Percentiles rank a stretch among this genome's conserved stretches.
Conservation (phyloP, 2,113 vertebrate species). For the Archocentrus centrarchus region DNA sequence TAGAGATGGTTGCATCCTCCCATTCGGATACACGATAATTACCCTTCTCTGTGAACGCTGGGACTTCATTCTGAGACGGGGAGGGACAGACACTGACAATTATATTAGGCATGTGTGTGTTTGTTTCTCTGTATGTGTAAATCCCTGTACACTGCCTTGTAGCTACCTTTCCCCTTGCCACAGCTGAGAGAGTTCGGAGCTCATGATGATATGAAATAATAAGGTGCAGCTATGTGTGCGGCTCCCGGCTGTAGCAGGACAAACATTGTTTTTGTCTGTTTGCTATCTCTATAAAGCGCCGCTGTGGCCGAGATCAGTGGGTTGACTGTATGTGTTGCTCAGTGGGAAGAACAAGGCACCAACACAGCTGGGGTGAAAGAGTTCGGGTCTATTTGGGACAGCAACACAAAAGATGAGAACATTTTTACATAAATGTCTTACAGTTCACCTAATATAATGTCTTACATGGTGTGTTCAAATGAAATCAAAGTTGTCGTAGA, state of each 20-base stretch:
- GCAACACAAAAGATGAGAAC: slow-evolving; percentile 51
- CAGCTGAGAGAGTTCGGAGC: slow-evolving; percentile 62
- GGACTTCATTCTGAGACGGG: slow-evolving; percentile 85
- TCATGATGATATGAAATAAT: slow-evolving; percentile 72
- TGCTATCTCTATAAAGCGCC: slow-evolving; percentile 46
- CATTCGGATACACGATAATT: slow-evolving; percentile 94
- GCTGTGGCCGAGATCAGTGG: slow-evolving; percentile 61
- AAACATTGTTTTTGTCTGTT: slow-evolving; percentile 65
- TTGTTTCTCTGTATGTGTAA: slow-evolving; percentile 34
- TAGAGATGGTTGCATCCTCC: slow-evolving; percentile 91
- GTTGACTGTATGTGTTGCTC: slow-evolving; percentile 55
- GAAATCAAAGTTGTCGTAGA: background rate
- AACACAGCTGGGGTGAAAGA: slow-evolving; percentile 55
- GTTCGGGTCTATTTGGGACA: slow-evolving; percentile 55
- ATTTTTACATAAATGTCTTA: slow-evolving; percentile 40
- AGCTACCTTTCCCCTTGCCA: slow-evolving; percentile 58
- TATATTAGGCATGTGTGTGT: slow-evolving; percentile 73
- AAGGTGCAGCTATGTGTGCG: slow-evolving; percentile 66
- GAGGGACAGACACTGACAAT: slow-evolving; percentile 80
- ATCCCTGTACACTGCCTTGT: slow-evolving; percentile 48
- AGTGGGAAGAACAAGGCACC: slow-evolving; percentile 68
- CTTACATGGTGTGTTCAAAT: background rate
- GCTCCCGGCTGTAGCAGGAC: slow-evolving; percentile 59
- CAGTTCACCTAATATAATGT: background rate
- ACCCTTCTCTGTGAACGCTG: slow-evolving; percentile 86